Base-by-base conservation (phyloP, 2,113 vertebrate genomes). In the Myodes glareolus region DNA sequence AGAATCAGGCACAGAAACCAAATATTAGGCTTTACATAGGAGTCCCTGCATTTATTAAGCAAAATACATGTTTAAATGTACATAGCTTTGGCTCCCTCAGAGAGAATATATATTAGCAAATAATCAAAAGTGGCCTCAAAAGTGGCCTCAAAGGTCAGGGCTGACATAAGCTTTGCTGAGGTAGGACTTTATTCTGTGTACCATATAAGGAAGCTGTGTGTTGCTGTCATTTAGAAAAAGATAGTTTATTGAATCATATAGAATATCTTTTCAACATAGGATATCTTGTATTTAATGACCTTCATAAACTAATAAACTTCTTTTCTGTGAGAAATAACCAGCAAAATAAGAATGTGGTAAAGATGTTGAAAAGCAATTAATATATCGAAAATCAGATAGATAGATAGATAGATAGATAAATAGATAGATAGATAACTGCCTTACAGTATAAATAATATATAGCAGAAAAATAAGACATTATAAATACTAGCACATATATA, bases 91-190 rank as follows among this genome's bases (percentile, higher is more conserved):
- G 33, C 10, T 61, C 88, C 42, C 29, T 73, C 7, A 27, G 29
- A 78, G 63, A 19, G 5, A 92, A 82, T 80, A 80, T 72, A 94
- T 91, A 95, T 75, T 58, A 76, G 29, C 39, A 93, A 8, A 23
- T 76, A 92, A 84, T 80, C 14, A 47, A 29, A 91, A 80, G 84
- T 89, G 82, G 89, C 52, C 36, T 80, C 14, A 47, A 29, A 91
- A 80, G 84, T 89, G 82, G 89, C 52, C 36, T 36, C 55, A 80
- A 52, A 95, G 72, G 31, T 88, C 75, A 96, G 33, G 68, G 55
- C 27, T 94, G 31, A 95, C 90, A 67, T 93, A 19, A 72, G 33
- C 33, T 52, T 85, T 75, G 78, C 25, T 95, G 73, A 94, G 82
- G 50, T 39, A 81, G 50, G 73, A 33, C 77, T 93, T 52, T 80